These are phyloP conservation scores for Diloba caeruleocephala DNA, from an alignment of 2,888 invertebrate species.

Conservation along the genomic window DNA sequence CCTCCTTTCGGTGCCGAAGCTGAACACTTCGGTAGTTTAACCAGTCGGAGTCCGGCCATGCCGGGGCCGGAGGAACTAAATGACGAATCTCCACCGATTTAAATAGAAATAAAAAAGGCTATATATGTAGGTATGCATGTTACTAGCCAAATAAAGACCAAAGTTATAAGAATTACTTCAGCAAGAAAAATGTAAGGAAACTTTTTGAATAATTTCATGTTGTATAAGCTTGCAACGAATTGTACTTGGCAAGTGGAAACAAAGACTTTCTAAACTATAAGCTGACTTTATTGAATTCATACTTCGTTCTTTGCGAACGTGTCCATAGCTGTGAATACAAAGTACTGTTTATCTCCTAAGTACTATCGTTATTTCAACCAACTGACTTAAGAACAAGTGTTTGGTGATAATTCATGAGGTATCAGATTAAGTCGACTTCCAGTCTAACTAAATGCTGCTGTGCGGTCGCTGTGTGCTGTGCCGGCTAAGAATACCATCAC, in stretches of 20 bases:
- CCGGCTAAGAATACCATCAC: too few relatives aligned
- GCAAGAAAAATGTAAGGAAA: slow-evolving; percentile 11
- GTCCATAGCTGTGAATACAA: slow-evolving; percentile 6
- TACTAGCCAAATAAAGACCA: background rate
- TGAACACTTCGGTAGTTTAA: too few relatives aligned
- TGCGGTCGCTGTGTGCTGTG: too few relatives aligned
- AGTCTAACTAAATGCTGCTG: too few relatives aligned
- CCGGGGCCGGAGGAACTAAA: too few relatives aligned
- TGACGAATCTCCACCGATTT: too few relatives aligned
- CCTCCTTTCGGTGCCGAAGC: too few relatives aligned
- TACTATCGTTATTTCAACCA: background rate
- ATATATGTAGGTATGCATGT: too few relatives aligned
- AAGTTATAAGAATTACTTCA: background rate
- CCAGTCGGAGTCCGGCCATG: too few relatives aligned
- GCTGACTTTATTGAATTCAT: slow-evolving; percentile 31
- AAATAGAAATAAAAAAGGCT: background rate
- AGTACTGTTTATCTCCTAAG: slow-evolving; percentile 8
- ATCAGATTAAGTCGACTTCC: background rate
- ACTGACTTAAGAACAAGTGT: background rate
- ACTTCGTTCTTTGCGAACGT: slow-evolving; percentile 16
- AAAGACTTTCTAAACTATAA: slow-evolving; percentile 33
- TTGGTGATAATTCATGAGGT: background rate
- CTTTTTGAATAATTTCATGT: slow-evolving; percentile 32
- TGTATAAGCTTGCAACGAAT: slow-evolving; percentile 30
- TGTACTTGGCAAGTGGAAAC: slow-evolving; percentile 27